Conservation (phyloP, 1,140 invertebrate species). For the Riptortus pedestris region DNA sequence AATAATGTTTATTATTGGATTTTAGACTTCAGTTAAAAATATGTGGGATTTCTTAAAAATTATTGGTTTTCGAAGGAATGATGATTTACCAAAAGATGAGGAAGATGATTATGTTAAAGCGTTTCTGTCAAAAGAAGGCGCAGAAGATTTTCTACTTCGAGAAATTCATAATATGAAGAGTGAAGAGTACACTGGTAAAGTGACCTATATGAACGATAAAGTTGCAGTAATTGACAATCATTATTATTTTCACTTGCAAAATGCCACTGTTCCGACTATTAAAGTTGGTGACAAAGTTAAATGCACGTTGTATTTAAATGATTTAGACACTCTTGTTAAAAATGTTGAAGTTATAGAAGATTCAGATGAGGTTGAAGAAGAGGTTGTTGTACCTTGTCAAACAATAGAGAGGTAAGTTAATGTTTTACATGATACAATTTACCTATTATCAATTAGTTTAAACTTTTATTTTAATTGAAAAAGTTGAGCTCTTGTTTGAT, state of each 20-base stretch:
- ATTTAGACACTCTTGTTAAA: conserved; percentile 11
- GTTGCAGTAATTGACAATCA: conserved; percentile 16
- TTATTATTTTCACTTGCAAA: conserved; percentile 7
- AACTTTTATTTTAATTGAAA: background rate
- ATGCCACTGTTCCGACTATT: background rate
- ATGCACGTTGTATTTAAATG: background rate
- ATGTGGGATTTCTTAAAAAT: background rate
- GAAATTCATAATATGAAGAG: conserved; percentile 2
- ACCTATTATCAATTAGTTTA: background rate
- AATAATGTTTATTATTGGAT: no score
- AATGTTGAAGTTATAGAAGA: conserved; percentile 7
- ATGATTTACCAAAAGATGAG: background rate
- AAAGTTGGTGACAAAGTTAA: conserved; percentile 10
- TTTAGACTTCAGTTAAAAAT: no score
- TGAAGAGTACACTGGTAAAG: background rate
- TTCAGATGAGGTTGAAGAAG: background rate
- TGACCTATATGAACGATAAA: conserved; percentile 5
- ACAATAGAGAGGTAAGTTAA: background rate
- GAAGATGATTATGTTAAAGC: background rate
- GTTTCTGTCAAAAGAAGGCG: background rate
- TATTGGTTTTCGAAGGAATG: background rate
- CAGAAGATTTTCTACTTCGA: conserved; percentile 3
- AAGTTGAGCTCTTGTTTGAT: background rate
- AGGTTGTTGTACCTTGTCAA: background rate
- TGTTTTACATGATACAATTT: no score